Conservation (phyloP, 2,888 invertebrate genomes). For the Agrilus cyanescens region DNA sequence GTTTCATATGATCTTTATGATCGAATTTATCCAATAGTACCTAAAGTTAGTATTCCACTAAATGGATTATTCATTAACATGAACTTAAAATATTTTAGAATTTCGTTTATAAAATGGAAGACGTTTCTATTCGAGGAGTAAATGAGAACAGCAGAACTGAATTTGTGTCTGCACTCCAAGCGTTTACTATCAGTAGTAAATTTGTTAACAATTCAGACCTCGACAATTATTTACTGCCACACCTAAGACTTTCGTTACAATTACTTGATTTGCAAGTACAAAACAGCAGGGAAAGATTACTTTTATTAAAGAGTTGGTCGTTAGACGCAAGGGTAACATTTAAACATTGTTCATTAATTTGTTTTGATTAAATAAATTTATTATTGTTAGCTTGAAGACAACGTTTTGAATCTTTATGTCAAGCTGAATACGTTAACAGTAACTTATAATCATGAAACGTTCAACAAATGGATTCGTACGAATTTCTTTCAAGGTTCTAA, state of each 20-base stretch:
- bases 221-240: conserved; percentile 32
- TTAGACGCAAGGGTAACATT: conserved; percentile 51
- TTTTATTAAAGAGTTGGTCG: conserved; percentile 44
- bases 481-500: conserved; percentile 39
- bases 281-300: conserved; percentile 44
- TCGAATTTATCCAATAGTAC: conserved; percentile 64
- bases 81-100: conserved; percentile 40
- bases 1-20: conserved; percentile 44
- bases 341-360: not conserved
- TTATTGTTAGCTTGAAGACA: conserved; percentile 43
- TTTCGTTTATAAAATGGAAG: conserved; percentile 57
- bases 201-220: conserved; percentile 21
- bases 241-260: conserved; percentile 51
- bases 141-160: conserved; percentile 57
- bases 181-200: conserved; percentile 25
- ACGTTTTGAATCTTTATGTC: conserved; percentile 51
- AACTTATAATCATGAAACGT: conserved; percentile 53
- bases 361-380: conserved; percentile 1
- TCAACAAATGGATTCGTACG: conserved; percentile 43
- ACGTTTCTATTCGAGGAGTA: conserved; percentile 55
- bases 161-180: conserved; percentile 47
- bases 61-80: not conserved
- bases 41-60: conserved; percentile 53
- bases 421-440: conserved; percentile 58
- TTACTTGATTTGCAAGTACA: conserved; percentile 51